Base-by-base conservation (phyloP, 2,888 invertebrate genomes). In the Pseudanteris insignis region DNA sequence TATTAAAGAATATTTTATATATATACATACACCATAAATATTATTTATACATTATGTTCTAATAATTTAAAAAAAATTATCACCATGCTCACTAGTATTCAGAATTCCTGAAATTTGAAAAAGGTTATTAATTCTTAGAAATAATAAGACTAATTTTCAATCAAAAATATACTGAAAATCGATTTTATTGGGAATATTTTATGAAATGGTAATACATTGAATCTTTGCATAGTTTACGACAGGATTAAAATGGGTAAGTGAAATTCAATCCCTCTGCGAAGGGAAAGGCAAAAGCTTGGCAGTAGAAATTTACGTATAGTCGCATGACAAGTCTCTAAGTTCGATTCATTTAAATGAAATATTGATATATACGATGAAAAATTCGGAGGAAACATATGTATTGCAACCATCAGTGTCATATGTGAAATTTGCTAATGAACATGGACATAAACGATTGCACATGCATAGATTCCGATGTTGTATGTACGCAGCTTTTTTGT, bases 401-500 rank as follows among this genome's bases (percentile, higher is more conserved):
- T 82, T 81, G 7, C 70, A 73, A 48, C 70, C 75, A 1, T 74
- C 79, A n/a, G 81, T 83, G n/a, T 73, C 76, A 33, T 83, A 84
- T 67, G 80, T 83, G 1, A 84, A 84, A 65, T 83, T 84, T 18
- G 80, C 81, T 18, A 81, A 83, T 13, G 73, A 82, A 2, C 75
- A 82, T 21, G 77, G 83, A 25, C 78, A 78, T 8, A 80, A 83
- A 33, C 79, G 80, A 32, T 75, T 74, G 6, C 81, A 79, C 68
- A 75, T 84, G 64, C 80, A 81, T 37, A 84, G 84, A 70, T 87
- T 89, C 70, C 90, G 91, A 70, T 91, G 89, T 73, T 89, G 87
- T 66, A 81, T 90, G 32, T 89, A 89, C 69, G 83, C 87, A 2
- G 82, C 84, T 6, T 78, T 90, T 50, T 77, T 90, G 91, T 92